Conservation (phyloP, 35 echinoderm and acorn worm genomes). For the Apostichopus japonicus region DNA sequence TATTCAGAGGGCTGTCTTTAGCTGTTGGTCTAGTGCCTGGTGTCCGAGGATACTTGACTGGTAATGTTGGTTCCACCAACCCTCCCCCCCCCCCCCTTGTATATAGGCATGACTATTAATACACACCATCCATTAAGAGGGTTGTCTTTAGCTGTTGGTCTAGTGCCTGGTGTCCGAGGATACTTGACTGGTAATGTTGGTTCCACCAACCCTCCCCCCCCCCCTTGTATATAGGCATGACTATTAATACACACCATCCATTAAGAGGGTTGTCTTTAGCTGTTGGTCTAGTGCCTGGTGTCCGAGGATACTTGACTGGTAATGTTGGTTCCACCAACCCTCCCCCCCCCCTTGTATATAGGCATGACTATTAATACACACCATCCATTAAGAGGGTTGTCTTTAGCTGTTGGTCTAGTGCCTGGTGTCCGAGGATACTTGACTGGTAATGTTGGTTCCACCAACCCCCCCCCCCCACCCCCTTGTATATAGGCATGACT, state of each 20-base stretch:
- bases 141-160: constrained; percentile 68
- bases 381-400: constrained; percentile 82
- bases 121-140: constrained; percentile 82
- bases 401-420: constrained; percentile 59
- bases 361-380: constrained; percentile 21
- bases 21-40: constrained; percentile 69
- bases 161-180: constrained; percentile 69
- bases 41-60: constrained; percentile 61
- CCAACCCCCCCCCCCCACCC: not conserved
- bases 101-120: not conserved
- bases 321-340: constrained; percentile 57
- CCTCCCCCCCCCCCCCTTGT: no score
- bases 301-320: constrained; percentile 83
- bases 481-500: not conserved
- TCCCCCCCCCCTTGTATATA: no score
- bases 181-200: constrained; percentile 84
- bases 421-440: constrained; percentile 83
- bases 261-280: constrained; percentile 66
- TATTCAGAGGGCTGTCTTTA: constrained; percentile 71
- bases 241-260: constrained; percentile 64
- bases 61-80: no score
- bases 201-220: constrained; percentile 40
- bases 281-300: constrained; percentile 69
- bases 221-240: no score
- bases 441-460: constrained; percentile 75